phyloP scores from a whole-genome alignment of 2,113 vertebrate species.

The Stercorarius parasiticus region DNA sequence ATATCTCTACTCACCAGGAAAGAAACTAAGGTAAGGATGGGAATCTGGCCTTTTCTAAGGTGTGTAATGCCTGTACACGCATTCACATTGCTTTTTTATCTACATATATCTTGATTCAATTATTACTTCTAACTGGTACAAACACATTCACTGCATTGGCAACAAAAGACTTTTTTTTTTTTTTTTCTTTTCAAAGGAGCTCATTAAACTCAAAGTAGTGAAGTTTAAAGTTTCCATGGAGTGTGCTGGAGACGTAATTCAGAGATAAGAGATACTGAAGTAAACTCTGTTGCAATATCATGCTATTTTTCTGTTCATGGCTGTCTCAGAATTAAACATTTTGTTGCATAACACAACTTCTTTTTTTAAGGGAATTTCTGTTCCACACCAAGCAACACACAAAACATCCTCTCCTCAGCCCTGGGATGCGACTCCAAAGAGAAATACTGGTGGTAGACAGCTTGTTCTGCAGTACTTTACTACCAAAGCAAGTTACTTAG shows the following conservation, averaged over 20 bases:
- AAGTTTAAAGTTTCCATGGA: slow-evolving; percentile 5
- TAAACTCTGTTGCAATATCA: not conserved
- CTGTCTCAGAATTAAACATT: not conserved
- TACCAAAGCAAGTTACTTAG: not conserved
- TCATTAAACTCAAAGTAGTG: slow-evolving; percentile 56
- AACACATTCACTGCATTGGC: slow-evolving; percentile 50
- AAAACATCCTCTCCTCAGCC: not conserved
- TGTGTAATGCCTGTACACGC: slow-evolving; percentile 30
- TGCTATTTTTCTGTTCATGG: not conserved
- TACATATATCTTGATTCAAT: slow-evolving; percentile 50
- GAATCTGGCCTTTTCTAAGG: slow-evolving; percentile 28
- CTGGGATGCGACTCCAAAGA: not conserved
- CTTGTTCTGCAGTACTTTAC: not conserved
- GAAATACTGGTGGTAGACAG: not conserved
- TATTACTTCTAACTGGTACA: slow-evolving; percentile 57
- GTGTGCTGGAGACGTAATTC: not conserved
- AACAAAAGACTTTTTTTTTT: slow-evolving; percentile 22
- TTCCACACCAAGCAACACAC: not conserved
- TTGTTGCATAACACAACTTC: not conserved
- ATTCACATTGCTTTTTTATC: slow-evolving; percentile 40
- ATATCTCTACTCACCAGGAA: slow-evolving; percentile 3
- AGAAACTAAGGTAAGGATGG: not conserved
- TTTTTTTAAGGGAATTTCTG: not conserved
- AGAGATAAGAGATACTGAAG: slow-evolving; percentile 22
- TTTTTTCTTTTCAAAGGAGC: not conserved